Percentiles rank a stretch among this genome's conserved stretches.
Evolutionary conservation across 2,888 invertebrate species (phyloP).

Genomic region (Cactoblastis cactorum): DNA sequence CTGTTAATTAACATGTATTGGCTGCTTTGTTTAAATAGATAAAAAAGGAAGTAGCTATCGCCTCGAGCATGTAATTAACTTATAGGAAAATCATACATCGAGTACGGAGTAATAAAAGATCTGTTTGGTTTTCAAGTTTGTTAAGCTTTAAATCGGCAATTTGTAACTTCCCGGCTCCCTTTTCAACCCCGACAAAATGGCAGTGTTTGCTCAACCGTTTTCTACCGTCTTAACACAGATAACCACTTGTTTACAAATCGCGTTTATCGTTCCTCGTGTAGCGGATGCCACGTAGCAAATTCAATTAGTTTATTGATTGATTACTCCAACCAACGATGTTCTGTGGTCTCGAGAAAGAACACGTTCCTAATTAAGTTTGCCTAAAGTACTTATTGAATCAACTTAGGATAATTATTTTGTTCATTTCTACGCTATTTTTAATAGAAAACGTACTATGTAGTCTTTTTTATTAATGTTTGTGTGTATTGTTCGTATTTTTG

Average conservation of each 20-base stretch:
- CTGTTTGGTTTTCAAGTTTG: conserved; percentile 23
- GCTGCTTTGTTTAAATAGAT: no score
- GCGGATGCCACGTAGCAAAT: conserved; percentile 18
- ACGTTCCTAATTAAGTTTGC: conserved; percentile 12
- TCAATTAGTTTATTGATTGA: conserved; percentile 23
- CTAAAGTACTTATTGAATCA: conserved; percentile 7
- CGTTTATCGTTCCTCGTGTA: conserved; percentile 11
- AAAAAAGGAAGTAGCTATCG: no score
- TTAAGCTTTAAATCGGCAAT: conserved; percentile 24
- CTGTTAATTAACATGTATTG: no score
- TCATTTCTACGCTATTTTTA: neutral
- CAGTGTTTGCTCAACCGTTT: conserved; percentile 20
- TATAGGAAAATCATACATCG: neutral
- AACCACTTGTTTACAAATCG: conserved; percentile 13
- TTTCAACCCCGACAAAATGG: conserved; percentile 6
- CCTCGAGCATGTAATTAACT: no score
- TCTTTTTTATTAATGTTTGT: neutral
- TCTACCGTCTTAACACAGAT: conserved; percentile 16
- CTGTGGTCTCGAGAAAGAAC: conserved; percentile 16
- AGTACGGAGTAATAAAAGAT: neutral
- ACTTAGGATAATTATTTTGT: neutral
- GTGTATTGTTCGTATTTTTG: neutral
- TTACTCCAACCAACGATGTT: conserved; percentile 19
- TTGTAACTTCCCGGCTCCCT: conserved; percentile 11
- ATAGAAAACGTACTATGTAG: neutral